Conservation (phyloP, 2,888 invertebrate genomes). For the Diabrotica balteata region DNA sequence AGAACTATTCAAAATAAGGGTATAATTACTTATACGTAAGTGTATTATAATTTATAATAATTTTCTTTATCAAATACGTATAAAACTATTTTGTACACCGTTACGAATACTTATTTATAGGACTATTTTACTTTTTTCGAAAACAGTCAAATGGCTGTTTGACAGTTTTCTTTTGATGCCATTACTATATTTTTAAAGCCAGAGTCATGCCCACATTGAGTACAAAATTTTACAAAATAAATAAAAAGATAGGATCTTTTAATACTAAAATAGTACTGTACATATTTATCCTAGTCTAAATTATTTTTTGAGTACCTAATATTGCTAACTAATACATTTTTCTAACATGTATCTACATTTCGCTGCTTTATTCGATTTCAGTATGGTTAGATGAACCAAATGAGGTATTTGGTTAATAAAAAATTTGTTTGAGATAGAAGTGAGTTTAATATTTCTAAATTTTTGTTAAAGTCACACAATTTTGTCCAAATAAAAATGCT, state of each 20-base stretch:
- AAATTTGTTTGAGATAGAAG: not conserved
- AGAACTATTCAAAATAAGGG: too few species aligned
- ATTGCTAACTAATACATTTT: slow-evolving; percentile 51
- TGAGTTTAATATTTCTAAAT: too few species aligned
- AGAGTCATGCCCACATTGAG: slow-evolving; percentile 30
- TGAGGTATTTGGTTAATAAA: not conserved
- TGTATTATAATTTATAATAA: too few species aligned
- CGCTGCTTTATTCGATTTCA: not conserved
- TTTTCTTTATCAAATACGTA: too few species aligned
- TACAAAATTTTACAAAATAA: slow-evolving; percentile 42
- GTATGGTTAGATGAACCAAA: not conserved
- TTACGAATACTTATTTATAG: too few species aligned
- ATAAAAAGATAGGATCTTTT: slow-evolving; percentile 6
- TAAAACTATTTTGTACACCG: too few species aligned
- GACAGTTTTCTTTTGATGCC: slow-evolving; percentile 35
- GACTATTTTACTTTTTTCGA: slow-evolving; percentile 22
- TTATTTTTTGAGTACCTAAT: slow-evolving; percentile 31
- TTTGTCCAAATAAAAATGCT: too few species aligned
- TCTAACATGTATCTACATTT: slow-evolving; percentile 32
- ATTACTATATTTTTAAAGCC: slow-evolving; percentile 26
- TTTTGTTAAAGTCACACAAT: too few species aligned
- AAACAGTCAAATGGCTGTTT: slow-evolving; percentile 57
- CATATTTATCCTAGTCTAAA: slow-evolving; percentile 30
- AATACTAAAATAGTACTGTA: slow-evolving; percentile 35
- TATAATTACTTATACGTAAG: too few species aligned